Conservation (phyloP, 1,140 invertebrate species). For the Streblospio benedicti region DNA sequence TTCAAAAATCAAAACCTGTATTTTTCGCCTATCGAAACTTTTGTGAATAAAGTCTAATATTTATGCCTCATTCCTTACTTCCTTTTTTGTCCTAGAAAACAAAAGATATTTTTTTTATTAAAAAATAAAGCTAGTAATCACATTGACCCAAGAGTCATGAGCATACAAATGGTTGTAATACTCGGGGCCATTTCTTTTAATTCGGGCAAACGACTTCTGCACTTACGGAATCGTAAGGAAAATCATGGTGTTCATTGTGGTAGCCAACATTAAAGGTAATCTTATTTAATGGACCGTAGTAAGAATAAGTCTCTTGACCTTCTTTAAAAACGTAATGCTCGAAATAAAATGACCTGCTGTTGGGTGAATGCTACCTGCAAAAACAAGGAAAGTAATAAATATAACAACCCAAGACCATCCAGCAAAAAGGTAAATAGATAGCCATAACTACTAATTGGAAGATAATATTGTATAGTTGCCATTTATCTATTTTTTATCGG, state of each 20-base stretch:
- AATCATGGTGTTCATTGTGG: slow-evolving; percentile 50
- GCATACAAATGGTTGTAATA: slow-evolving; percentile 90
- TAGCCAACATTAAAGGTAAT: slow-evolving; percentile 95
- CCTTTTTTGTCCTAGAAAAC: too few relatives aligned
- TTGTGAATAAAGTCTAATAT: too few relatives aligned
- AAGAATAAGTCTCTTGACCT: slow-evolving; percentile 94
- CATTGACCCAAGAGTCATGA: slow-evolving; percentile 79
- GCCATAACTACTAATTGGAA: slow-evolving; percentile 87
- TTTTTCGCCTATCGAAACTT: too few relatives aligned
- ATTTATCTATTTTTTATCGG: slow-evolving; percentile 63
- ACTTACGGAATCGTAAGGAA: slow-evolving; percentile 43
- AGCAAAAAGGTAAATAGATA: slow-evolving; percentile 65
- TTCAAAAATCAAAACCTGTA: too few relatives aligned
- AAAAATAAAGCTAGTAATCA: too few relatives aligned
- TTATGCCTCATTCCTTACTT: too few relatives aligned
- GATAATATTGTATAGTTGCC: slow-evolving; percentile 74
- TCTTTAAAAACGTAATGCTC: slow-evolving; percentile 98
- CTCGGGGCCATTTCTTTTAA: slow-evolving; percentile 80
- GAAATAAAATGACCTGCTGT: slow-evolving; percentile 97
- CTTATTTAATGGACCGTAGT: slow-evolving; percentile 91
- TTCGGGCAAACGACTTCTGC: slow-evolving; percentile 34
- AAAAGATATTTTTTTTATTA: too few relatives aligned
- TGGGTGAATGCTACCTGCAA: slow-evolving; percentile 94
- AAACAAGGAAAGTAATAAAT: slow-evolving; percentile 75
- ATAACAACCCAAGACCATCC: slow-evolving; percentile 68